Evolutionary conservation across 2,888 invertebrate genomes (phyloP).

Genomic region (Pollenia amentaria): DNA sequence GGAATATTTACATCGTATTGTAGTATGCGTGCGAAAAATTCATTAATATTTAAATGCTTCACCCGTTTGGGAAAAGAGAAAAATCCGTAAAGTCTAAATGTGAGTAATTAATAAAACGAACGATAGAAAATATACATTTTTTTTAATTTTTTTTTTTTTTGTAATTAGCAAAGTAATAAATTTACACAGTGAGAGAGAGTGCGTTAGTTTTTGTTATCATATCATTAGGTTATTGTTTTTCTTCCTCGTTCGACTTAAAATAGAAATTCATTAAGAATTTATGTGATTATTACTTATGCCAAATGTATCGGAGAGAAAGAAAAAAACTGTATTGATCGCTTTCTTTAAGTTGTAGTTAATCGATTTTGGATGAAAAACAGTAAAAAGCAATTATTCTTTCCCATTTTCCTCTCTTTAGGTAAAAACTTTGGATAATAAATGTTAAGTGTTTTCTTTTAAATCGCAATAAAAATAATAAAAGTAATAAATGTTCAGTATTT

Average conservation of each 20-base stretch:
- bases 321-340: neutral
- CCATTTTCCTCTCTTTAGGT: no score
- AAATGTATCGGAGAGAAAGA: neutral
- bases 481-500: no score
- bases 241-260: neutral
- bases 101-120: constrained; percentile 17
- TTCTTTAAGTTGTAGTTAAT: neutral
- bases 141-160: no score
- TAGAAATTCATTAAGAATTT: neutral
- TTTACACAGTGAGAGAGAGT: neutral
- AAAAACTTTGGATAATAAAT: no score
- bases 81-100: neutral
- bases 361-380: neutral
- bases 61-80: neutral
- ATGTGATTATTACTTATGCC: neutral
- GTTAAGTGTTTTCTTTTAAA: no score
- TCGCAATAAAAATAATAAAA: no score
- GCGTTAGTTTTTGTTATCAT: no score
- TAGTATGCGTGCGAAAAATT: constrained; percentile 2
- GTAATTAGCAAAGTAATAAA: constrained; percentile 11
- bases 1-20: neutral
- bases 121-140: neutral
- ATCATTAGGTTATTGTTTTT: no score
- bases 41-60: constrained; percentile 10
- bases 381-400: no score